Conservation (phyloP, 2,797 vertebrate genomes). For the Arrhamphus sclerolepis region DNA sequence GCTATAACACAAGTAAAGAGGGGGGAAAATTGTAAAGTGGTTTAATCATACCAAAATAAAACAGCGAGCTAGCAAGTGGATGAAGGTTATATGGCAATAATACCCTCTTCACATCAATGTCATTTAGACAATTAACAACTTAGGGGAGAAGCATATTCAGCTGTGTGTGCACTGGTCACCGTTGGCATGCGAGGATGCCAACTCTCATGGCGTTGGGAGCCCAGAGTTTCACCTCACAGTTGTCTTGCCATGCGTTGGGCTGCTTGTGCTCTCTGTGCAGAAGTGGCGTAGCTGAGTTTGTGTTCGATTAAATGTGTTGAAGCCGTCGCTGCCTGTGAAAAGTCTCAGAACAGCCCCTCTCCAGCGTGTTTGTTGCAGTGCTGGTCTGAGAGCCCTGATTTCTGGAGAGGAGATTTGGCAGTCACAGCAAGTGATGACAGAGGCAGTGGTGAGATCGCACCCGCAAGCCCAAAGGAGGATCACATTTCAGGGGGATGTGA, state of each 20-base stretch:
- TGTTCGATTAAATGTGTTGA: constrained; percentile 82
- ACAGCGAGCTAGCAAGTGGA: constrained; percentile 70
- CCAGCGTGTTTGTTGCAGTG: constrained; percentile 80
- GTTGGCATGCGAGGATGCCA: constrained; percentile 80
- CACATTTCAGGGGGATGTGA: constrained; percentile 77
- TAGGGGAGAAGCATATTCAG: constrained; percentile 82
- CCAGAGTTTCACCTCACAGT: constrained; percentile 79
- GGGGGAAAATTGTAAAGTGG: constrained; percentile 41
- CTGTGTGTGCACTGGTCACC: constrained; percentile 77
- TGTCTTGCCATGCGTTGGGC: constrained; percentile 79
- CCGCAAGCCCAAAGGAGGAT: constrained; percentile 84
- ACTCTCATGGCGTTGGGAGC: constrained; percentile 77
- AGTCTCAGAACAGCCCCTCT: constrained; percentile 74
- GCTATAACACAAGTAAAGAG: constrained; percentile 27
- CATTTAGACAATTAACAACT: constrained; percentile 81
- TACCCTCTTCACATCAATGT: constrained; percentile 80
- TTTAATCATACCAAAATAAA: constrained; percentile 60
- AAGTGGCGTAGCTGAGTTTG: constrained; percentile 72
- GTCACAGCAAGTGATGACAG: constrained; percentile 87
- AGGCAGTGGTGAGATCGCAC: constrained; percentile 88
- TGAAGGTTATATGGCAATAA: constrained; percentile 67
- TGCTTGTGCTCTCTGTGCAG: constrained; percentile 73
- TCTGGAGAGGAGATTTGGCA: constrained; percentile 86
- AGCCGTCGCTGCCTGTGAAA: constrained; percentile 74
- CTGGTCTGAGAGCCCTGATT: constrained; percentile 83